Evolutionary conservation across 2,113 vertebrate genomes (phyloP), one percentile per base, ranked within the genome.

Genomic region (Anguilla rostrata): DNA sequence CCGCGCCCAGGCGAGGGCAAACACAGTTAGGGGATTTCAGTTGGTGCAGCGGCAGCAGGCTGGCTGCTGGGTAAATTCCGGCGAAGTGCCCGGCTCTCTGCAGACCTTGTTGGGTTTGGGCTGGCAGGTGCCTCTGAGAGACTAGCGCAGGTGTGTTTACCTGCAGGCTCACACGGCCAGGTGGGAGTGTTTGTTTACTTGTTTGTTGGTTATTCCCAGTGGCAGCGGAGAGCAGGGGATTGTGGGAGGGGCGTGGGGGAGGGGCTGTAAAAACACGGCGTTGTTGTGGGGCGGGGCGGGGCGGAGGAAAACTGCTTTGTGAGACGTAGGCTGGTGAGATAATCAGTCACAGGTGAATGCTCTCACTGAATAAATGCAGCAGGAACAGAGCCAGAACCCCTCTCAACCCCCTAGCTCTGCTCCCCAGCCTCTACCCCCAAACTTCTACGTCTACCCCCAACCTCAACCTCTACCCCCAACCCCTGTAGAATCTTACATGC

Each of bases 101-200:
- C 43, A 8, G n/a, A 34, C n/a, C n/a, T 60, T 6, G 40, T 7
- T 39, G 53, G 26, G 18, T 8, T 16, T 11, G n/a, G 46, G 18
- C 22, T 1, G 29, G 53, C 82, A 83, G 82, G 53, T 39, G 53
- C 34, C 39, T 39, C 6, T 49, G 26, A 39, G 8, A 26, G 53
- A 40, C 41, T 71, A 18, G n/a, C 34, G 56, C 82, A 84, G 39
- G 60, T 84, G 83, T 71, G 57, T 71, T 84, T 34, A 81, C 39
- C 57, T 71, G 53, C 39, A 11, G 11, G 43, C 11, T 14, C 79
- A 84, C 83, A 60, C 39, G 39, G 46, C 46, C n/a, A 34, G 49
- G 15, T 14, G 78, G 78, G 34, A 60, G 14, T 11, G 40, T 86
- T 80, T 86, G 79, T 39, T 86, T 63, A n/a, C 20, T 7, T 53